Percentiles rank a stretch among this genome's conserved stretches.
These are phyloP conservation scores for Leptopilina clavipes DNA, from an alignment of 1,140 invertebrate species.

Conservation along the genomic window DNA sequence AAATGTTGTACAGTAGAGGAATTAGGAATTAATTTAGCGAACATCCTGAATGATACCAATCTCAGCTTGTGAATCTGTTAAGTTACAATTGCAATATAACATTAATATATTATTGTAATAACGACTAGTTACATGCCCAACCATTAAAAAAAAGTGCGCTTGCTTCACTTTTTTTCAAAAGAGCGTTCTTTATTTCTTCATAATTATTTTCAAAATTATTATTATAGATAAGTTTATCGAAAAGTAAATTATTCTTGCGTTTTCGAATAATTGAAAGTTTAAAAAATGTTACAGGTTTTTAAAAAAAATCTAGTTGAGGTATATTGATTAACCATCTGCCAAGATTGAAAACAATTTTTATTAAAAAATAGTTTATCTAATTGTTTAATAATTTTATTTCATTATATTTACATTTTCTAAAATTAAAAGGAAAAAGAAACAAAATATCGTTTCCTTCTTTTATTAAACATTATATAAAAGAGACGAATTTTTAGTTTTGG, in stretches of 20 bases:
- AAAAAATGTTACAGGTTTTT: background rate
- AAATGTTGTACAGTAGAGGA: conserved; percentile 74
- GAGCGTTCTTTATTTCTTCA: conserved; percentile 18
- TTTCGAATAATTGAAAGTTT: background rate
- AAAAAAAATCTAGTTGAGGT: too few relatives aligned
- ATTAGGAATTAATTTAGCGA: conserved; percentile 69
- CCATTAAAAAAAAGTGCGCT: conserved; percentile 39
- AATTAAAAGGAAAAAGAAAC: too few relatives aligned
- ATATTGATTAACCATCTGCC: too few relatives aligned
- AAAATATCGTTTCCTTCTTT: too few relatives aligned
- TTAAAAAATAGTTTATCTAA: too few relatives aligned
- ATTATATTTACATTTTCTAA: too few relatives aligned
- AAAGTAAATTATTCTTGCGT: too few relatives aligned
- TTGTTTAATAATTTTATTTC: too few relatives aligned
- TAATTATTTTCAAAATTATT: background rate
- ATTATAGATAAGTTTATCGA: too few relatives aligned
- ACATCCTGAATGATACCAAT: conserved; percentile 72
- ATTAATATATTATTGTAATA: conserved; percentile 69
- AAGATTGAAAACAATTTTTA: too few relatives aligned
- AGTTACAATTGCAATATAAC: conserved; percentile 72
- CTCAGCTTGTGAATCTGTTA: conserved; percentile 74
- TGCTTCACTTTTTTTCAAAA: conserved; percentile 30
- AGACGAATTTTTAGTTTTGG: too few relatives aligned
- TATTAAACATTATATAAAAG: too few relatives aligned
- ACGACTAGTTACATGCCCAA: conserved; percentile 52